Conservation (phyloP, 1,140 invertebrate species). For the Oryzaephilus surinamensis region DNA sequence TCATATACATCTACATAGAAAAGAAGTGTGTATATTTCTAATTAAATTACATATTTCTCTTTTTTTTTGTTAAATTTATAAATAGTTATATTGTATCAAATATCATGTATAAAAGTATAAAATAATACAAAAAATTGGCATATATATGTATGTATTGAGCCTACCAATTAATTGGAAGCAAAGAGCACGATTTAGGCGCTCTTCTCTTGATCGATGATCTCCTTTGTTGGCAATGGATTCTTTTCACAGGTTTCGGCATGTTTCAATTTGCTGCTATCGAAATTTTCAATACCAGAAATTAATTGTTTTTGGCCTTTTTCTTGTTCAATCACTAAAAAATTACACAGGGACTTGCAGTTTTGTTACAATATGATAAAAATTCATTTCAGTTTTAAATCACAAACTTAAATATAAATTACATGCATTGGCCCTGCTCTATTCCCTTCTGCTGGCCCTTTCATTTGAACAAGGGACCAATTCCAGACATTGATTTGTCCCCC, state of each 20-base stretch:
- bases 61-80: not conserved
- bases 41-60: no score
- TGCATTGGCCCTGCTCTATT: no score
- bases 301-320: constrained; percentile 80
- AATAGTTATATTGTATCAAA: not conserved
- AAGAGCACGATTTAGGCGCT: constrained; percentile 27
- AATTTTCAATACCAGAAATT: constrained; percentile 79
- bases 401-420: no score
- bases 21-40: no score
- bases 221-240: constrained; percentile 73
- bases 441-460: no score
- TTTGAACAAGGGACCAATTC: no score
- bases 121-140: not conserved
- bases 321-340: constrained; percentile 64
- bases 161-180: constrained; percentile 3
- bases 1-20: no score
- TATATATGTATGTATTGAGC: constrained; percentile 7
- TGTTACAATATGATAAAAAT: no score
- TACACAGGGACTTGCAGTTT: no score
- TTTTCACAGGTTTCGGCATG: constrained; percentile 84
- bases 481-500: no score
- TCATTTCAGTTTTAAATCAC: no score
- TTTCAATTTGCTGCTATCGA: constrained; percentile 74
- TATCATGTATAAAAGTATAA: constrained; percentile 1
- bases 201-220: constrained; percentile 63